A percentile compares a stretch with the other conserved stretches of the same genome.
phyloP scores from a whole-genome alignment of 2,888 invertebrate species.

The Erebia epiphron region DNA sequence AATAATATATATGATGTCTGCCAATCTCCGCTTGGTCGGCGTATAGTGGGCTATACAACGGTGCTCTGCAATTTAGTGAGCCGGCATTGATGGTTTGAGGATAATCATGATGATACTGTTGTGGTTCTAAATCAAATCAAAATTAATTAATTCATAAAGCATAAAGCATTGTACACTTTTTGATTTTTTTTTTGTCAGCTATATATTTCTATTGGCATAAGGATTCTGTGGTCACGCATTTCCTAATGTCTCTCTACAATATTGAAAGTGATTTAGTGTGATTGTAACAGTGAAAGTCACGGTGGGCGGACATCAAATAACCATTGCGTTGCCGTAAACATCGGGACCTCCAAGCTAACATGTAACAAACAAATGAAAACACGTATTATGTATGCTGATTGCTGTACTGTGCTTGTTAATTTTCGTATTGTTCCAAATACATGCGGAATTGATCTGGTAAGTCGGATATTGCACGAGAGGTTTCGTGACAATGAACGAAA shows the following conservation, averaged over 20 bases:
- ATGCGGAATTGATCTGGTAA: conserved; percentile 6
- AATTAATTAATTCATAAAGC: too few relatives aligned
- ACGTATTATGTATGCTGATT: conserved; percentile 37
- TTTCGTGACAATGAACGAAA: not conserved
- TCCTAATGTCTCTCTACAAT: not conserved
- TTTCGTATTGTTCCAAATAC: conserved; percentile 21
- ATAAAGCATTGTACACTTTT: too few relatives aligned
- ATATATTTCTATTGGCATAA: too few relatives aligned
- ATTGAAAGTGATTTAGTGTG: conserved; percentile 23
- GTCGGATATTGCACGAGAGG: conserved; percentile 5
- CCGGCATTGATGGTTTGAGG: too few relatives aligned
- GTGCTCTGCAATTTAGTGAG: too few relatives aligned
- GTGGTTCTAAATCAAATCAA: too few relatives aligned
- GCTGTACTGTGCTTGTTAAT: conserved; percentile 17
- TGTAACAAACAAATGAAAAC: conserved; percentile 36
- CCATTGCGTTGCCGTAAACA: conserved; percentile 30
- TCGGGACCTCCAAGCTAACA: conserved; percentile 9
- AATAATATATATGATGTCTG: too few relatives aligned
- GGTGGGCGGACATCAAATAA: conserved; percentile 36
- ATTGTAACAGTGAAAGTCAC: conserved; percentile 33
- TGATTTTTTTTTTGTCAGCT: too few relatives aligned
- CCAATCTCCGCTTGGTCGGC: too few relatives aligned
- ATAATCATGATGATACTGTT: too few relatives aligned
- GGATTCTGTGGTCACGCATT: too few relatives aligned
- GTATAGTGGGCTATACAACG: too few relatives aligned